phyloP scores from a whole-genome alignment of 2,888 invertebrate species.

The Lasioglossum morio region DNA sequence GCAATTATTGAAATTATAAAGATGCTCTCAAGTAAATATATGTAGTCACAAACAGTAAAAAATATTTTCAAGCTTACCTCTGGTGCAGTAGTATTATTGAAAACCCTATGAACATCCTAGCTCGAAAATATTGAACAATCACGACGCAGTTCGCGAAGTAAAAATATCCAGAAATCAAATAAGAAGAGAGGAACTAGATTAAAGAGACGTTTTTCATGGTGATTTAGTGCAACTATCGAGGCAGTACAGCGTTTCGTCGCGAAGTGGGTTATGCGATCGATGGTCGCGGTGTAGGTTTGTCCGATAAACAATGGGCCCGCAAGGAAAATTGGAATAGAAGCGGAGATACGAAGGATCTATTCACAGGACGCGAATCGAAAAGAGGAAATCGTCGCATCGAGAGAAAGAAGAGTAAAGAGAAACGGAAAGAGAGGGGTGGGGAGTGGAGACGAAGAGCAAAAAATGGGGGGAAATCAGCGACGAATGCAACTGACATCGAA shows the following conservation, averaged over 20 bases:
- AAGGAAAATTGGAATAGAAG: constrained; percentile 23
- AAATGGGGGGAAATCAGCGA: constrained; percentile 13
- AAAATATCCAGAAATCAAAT: background rate
- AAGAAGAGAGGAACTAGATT: background rate
- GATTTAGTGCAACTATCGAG: background rate
- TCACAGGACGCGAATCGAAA: constrained; percentile 27
- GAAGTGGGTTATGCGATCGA: background rate
- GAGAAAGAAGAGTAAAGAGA: background rate
- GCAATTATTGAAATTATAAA: no score
- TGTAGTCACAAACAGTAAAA: no score
- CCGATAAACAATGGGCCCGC: constrained; percentile 4
- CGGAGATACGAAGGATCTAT: background rate
- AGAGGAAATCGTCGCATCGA: background rate
- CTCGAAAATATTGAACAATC: background rate
- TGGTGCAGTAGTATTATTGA: no score
- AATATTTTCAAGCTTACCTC: no score
- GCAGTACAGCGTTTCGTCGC: background rate
- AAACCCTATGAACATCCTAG: no score
- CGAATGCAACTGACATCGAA: constrained; percentile 51
- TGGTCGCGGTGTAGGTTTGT: background rate
- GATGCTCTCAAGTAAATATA: no score
- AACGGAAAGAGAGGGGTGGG: background rate
- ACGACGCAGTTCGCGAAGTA: background rate
- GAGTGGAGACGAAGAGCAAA: background rate
- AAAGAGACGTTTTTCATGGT: background rate